Conservation (phyloP, 2,888 invertebrate genomes). For the Ryuthela nishihirai region DNA sequence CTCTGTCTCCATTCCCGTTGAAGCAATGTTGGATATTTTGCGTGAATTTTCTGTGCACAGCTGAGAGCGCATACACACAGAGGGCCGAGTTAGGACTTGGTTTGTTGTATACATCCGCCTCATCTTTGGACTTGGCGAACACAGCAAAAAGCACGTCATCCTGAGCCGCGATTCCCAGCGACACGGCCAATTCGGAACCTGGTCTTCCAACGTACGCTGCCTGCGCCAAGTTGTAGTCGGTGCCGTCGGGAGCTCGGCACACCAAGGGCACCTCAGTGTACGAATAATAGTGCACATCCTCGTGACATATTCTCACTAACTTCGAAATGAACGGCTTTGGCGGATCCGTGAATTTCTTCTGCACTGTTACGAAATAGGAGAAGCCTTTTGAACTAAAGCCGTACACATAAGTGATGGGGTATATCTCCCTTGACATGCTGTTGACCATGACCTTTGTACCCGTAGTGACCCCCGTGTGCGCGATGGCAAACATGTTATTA, state of each 20-base stretch:
- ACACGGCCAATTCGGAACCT: slow-evolving; percentile 84
- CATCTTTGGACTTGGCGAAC: slow-evolving; percentile 75
- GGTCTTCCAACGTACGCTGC: slow-evolving; percentile 93
- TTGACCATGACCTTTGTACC: slow-evolving; percentile 90
- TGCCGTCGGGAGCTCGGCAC: slow-evolving; percentile 67
- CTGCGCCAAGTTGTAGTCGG: slow-evolving; percentile 85
- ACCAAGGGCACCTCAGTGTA: slow-evolving; percentile 98
- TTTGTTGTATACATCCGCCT: slow-evolving; percentile 47
- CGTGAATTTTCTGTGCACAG: slow-evolving; percentile 88
- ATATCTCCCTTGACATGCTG: slow-evolving; percentile 81
- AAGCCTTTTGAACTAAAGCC: slow-evolving; percentile 94
- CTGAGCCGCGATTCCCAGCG: slow-evolving; percentile 82
- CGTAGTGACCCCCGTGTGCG: slow-evolving; percentile 82
- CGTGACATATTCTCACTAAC: slow-evolving; percentile 90
- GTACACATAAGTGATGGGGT: slow-evolving; percentile 91
- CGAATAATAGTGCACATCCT: slow-evolving; percentile 92
- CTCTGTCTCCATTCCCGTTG: slow-evolving; percentile 80
- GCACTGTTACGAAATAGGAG: slow-evolving; percentile 94
- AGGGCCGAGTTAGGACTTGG: slow-evolving; percentile 69
- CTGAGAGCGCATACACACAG: slow-evolving; percentile 90
- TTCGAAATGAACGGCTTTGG: slow-evolving; percentile 84
- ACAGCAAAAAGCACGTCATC: slow-evolving; percentile 95
- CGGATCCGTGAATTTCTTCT: slow-evolving; percentile 70
- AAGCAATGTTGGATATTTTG: slow-evolving; percentile 95
- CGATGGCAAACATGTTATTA: slow-evolving; percentile 79